Evolutionary conservation across 2,797 vertebrate genomes (phyloP), one percentile per base, ranked within the genome.

Genomic region (Rhodeus uyekii): DNA sequence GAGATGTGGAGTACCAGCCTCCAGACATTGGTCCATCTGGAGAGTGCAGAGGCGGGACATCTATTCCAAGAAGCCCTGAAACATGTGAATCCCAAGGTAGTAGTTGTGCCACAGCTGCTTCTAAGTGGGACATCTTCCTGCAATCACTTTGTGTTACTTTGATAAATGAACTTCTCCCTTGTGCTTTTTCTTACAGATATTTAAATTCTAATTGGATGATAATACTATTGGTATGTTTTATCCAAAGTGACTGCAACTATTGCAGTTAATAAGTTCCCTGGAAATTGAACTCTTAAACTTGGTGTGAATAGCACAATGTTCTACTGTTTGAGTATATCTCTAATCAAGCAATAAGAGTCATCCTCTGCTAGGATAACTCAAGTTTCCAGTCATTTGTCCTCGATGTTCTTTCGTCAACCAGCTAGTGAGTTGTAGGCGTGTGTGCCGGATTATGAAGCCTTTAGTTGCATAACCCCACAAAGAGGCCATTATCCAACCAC

Each of bases 21-120:
- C 90, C 94, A 87, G 90, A 92, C 95, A 32, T 88, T 97, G 22
- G 92, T 96, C 61, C 87, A 89, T 18, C 84, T 95, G 86, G 89
- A 93, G 84, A 94, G 90, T 1, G 84, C 79, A 0, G 87, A 91
- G 2, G 22, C 95, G 27, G 85, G 78, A 27, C 50, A 12, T 81
- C 89, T 93, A 83, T 97, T 98, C 92, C 94, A 96, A 87, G 95
- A 97, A 82, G 96, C 96, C 0, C 73, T 97, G 79, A 88, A 90
- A 64, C 90, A 91, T 0, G 22, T 97, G 48, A 92, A 95, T 89
- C 92, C 94, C 50, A 95, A 98, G 96, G 97, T 99, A 87, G 36
- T 12, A 39, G 39, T 81, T 58, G 38, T 63, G 60, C 38, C 53
- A 80, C 71, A 61, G 61, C 76, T 84, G 71, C 75, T 78, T 75